Percentiles rank a stretch among this genome's conserved stretches.
Evolutionary conservation across 2,113 vertebrate species (phyloP).

Genomic region (Ceratotherium simum): DNA sequence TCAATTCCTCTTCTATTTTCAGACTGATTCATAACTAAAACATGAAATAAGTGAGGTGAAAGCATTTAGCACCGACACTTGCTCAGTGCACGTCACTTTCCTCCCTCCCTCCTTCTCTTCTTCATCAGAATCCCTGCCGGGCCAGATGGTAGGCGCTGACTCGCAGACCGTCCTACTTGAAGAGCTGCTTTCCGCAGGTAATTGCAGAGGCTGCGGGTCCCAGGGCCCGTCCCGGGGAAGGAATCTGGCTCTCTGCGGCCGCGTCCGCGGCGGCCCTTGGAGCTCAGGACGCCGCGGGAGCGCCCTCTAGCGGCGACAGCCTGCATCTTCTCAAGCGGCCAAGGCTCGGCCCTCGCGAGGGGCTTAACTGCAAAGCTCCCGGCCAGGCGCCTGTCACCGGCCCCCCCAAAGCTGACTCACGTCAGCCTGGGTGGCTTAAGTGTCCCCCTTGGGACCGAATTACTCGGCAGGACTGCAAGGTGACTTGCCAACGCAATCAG

Average conservation of each 20-base stretch:
- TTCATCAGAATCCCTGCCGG: not conserved
- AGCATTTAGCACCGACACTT: not conserved
- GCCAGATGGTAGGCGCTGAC: not conserved
- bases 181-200: not conserved
- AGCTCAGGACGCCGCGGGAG: not conserved
- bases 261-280: accelerated
- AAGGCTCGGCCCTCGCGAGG: not conserved
- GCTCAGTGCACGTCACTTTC: not conserved
- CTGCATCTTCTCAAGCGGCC: not conserved
- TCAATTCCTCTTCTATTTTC: not conserved
- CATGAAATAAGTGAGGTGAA: not conserved
- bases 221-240: accelerated
- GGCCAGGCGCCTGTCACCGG: accelerated
- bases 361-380: not conserved
- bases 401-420: accelerated
- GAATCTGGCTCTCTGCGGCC: accelerated
- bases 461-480: not conserved
- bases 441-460: not conserved
- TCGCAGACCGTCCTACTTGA: not conserved
- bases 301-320: constrained; percentile 42
- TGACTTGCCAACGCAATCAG: not conserved
- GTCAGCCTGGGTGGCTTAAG: too few species aligned
- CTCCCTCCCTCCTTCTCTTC: not conserved
- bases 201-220: not conserved
- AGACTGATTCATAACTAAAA: not conserved